These are phyloP conservation scores for Phrynosoma blainvillii DNA, from an alignment of 2,113 vertebrate species.

Conservation along the genomic window DNA sequence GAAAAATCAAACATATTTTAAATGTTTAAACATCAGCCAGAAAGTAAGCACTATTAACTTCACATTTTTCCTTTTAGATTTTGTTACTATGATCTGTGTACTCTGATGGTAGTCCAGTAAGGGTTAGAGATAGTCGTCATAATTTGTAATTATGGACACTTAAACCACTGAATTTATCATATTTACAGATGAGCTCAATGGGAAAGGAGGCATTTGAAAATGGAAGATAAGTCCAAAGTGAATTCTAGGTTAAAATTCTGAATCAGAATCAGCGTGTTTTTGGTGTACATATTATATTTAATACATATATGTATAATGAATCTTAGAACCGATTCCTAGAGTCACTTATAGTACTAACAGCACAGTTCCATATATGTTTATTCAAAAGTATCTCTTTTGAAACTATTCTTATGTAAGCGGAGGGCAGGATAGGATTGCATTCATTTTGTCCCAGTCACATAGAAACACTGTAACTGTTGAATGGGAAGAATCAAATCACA, in stretches of 20 bases:
- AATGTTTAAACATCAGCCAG: slow-evolving; percentile 68
- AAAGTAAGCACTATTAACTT: slow-evolving; percentile 66
- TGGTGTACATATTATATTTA: slow-evolving; percentile 8
- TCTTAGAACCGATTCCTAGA: not conserved
- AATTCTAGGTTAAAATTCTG: slow-evolving; percentile 44
- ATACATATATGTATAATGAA: not conserved
- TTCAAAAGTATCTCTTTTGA: not conserved
- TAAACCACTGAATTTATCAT: not conserved
- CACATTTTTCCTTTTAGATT: slow-evolving; percentile 67
- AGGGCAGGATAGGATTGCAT: not conserved
- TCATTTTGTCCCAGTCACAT: not conserved
- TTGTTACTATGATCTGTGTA: slow-evolving; percentile 64
- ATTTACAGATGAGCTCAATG: slow-evolving; percentile 26
- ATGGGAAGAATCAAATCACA: not conserved
- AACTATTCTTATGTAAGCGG: not conserved
- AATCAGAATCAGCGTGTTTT: slow-evolving; percentile 28
- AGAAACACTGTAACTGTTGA: not conserved
- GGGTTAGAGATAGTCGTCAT: not conserved
- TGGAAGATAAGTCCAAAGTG: not conserved
- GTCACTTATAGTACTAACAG: not conserved
- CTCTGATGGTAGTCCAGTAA: slow-evolving; percentile 44
- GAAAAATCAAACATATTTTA: slow-evolving; percentile 72
- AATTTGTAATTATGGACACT: not conserved
- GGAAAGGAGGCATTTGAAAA: not conserved
- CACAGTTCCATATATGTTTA: not conserved